These are phyloP conservation scores for Chrysolina haemoptera DNA, from an alignment of 2,888 invertebrate genomes.

Conservation along the genomic window DNA sequence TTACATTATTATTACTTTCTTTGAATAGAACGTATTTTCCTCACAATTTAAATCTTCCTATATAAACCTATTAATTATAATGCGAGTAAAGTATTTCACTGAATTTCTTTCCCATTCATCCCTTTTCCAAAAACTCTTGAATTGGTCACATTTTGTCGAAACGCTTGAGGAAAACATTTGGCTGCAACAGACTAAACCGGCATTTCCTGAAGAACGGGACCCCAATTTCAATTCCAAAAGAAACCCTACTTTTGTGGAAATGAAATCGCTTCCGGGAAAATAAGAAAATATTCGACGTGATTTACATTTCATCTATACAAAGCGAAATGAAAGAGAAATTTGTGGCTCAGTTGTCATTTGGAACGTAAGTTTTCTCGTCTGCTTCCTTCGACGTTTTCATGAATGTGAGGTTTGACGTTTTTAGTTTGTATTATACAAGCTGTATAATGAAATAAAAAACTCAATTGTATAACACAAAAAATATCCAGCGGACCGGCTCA, in stretches of 20 bases:
- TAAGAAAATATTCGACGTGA: background rate
- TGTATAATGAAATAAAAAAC: background rate
- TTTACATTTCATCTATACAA: conserved; percentile 17
- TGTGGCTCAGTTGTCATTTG: conserved; percentile 1
- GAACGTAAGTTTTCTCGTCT: background rate
- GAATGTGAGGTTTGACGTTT: background rate
- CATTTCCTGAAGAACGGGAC: background rate
- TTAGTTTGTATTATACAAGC: background rate
- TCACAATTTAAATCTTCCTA: too few species aligned
- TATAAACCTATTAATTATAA: too few species aligned
- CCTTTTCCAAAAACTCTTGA: background rate
- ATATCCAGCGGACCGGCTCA: too few species aligned
- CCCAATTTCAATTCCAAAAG: conserved; percentile 10
- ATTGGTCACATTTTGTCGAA: background rate
- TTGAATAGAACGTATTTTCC: too few species aligned
- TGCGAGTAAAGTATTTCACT: background rate
- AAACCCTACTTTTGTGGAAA: conserved; percentile 16
- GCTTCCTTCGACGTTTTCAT: background rate
- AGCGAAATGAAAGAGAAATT: background rate
- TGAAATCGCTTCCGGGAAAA: conserved; percentile 14
- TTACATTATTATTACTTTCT: too few species aligned
- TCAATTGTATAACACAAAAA: too few species aligned
- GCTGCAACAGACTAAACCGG: conserved; percentile 5
- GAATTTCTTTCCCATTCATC: background rate
- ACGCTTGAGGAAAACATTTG: background rate